These are phyloP conservation scores for Apeira syringaria DNA, from an alignment of 2,888 invertebrate genomes.

Conservation along the genomic window DNA sequence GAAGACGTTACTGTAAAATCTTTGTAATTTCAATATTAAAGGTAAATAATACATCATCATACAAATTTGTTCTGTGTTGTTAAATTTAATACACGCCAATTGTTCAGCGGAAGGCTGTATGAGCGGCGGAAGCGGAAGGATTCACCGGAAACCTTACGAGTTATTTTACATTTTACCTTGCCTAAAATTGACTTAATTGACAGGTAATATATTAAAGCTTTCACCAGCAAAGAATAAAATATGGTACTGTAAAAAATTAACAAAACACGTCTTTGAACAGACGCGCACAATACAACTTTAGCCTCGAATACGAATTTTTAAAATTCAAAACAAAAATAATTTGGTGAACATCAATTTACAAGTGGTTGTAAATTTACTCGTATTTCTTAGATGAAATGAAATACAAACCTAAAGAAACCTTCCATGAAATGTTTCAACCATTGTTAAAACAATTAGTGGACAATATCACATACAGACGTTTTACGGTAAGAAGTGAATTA, in stretches of 20 bases:
- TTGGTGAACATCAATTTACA: constrained; percentile 12
- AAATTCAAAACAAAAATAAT: constrained; percentile 22
- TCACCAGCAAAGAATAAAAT: constrained; percentile 18
- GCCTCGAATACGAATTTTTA: constrained; percentile 26
- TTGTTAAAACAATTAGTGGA: constrained; percentile 11
- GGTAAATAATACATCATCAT: too few species aligned
- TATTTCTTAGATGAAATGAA: constrained; percentile 14
- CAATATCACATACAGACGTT: constrained; percentile 17
- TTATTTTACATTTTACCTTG: too few species aligned
- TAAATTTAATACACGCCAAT: too few species aligned
- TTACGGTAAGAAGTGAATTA: constrained; percentile 24
- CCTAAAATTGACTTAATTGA: too few species aligned
- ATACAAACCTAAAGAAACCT: constrained; percentile 11
- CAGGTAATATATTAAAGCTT: too few species aligned
- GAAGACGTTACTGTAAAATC: too few species aligned
- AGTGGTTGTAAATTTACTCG: constrained; percentile 9
- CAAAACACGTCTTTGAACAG: constrained; percentile 29
- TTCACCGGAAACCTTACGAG: too few species aligned
- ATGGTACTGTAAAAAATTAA: constrained; percentile 9
- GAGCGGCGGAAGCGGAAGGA: too few species aligned
- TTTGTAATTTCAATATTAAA: too few species aligned
- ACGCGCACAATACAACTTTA: constrained; percentile 22
- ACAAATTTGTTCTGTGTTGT: too few species aligned
- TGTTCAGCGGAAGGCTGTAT: too few species aligned
- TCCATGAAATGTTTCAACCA: constrained; percentile 21